Percentiles rank a stretch among this genome's conserved stretches.
Conservation (phyloP, 1,140 invertebrate species). For the Anoplolepis gracilipes region DNA sequence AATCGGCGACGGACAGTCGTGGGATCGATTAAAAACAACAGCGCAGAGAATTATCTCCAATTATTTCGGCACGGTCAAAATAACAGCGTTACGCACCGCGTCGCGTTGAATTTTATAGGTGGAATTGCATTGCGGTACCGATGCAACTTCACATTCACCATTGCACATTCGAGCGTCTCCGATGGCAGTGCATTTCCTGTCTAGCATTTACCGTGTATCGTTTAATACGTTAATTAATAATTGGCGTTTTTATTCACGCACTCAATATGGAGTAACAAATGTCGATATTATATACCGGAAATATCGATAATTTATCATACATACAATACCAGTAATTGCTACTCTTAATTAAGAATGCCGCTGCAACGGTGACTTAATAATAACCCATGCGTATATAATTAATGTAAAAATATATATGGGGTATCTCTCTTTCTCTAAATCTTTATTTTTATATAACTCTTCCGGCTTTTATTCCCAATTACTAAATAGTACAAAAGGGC, state of each 20-base stretch:
- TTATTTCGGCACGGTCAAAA: constrained; percentile 44
- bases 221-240: too few relatives aligned
- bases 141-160: not conserved
- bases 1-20: constrained; percentile 28
- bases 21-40: constrained; percentile 58
- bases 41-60: constrained; percentile 51
- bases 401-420: not conserved
- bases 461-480: not conserved
- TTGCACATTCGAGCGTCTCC: not conserved
- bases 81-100: constrained; percentile 36
- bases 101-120: constrained; percentile 26
- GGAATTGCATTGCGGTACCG: constrained; percentile 1
- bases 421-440: not conserved
- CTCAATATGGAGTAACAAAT: too few relatives aligned
- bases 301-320: too few relatives aligned
- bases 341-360: too few relatives aligned
- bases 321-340: too few relatives aligned
- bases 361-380: too few relatives aligned
- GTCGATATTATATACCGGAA: too few relatives aligned
- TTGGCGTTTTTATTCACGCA: too few relatives aligned
- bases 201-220: not conserved
- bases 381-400: not conserved
- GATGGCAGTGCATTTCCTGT: not conserved
- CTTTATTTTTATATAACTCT: not conserved
- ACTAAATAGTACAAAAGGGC: not conserved